A percentile compares a stretch with the other conserved stretches of the same genome.
Evolutionary conservation across 2,888 invertebrate species (phyloP).

Genomic region (Eubasilissa splendida): DNA sequence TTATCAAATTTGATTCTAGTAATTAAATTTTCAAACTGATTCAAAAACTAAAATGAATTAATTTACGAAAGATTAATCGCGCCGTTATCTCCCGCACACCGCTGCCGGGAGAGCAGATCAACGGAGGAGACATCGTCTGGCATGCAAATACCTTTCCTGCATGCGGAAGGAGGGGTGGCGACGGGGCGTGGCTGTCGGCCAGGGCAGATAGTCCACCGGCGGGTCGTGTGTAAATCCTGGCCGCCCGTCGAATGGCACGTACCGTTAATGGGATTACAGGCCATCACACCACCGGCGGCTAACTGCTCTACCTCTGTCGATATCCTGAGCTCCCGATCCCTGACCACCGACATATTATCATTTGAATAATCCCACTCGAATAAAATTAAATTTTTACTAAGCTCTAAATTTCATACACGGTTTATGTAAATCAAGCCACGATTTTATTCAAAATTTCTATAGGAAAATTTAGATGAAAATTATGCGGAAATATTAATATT

Average conservation of each 20-base stretch:
- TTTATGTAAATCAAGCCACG: too few species aligned
- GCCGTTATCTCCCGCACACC: neutral
- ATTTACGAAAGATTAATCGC: slow-evolving; percentile 3
- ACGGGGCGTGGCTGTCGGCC: slow-evolving; percentile 8
- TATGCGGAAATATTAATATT: too few species aligned
- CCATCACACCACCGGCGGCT: slow-evolving; percentile 54
- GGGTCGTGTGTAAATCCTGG: slow-evolving; percentile 64
- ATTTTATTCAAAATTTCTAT: too few species aligned
- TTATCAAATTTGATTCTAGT: slow-evolving; percentile 16
- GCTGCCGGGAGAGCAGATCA: slow-evolving; percentile 7
- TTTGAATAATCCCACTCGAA: slow-evolving; percentile 42
- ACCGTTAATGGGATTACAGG: slow-evolving; percentile 65
- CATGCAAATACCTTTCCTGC: slow-evolving; percentile 50
- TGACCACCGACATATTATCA: slow-evolving; percentile 38
- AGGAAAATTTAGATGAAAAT: too few species aligned
- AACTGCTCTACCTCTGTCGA: slow-evolving; percentile 44
- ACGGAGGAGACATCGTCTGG: slow-evolving; percentile 49
- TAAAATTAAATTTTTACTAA: neutral
- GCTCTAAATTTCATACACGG: too few species aligned
- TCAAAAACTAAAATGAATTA: slow-evolving; percentile 18
- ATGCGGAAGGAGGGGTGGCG: neutral
- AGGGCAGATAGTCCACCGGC: slow-evolving; percentile 39
- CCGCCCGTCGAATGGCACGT: slow-evolving; percentile 66
- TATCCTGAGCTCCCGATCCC: slow-evolving; percentile 23
- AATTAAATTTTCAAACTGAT: neutral